phyloP scores from a whole-genome alignment of 1,140 invertebrate genomes.

The Heliothis virescens region DNA sequence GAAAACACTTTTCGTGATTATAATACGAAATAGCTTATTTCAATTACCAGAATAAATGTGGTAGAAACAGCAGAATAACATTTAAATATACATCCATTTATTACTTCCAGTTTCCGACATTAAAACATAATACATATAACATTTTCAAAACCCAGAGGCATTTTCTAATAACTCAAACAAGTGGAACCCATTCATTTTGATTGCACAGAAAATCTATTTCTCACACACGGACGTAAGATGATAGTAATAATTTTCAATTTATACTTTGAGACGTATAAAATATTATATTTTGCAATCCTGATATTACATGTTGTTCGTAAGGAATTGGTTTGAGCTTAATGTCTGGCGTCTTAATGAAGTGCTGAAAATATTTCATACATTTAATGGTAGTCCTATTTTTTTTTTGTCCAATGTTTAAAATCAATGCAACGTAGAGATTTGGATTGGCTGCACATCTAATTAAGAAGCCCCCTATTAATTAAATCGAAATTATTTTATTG shows the following conservation, averaged over 20 bases:
- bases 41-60: not conserved
- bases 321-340: too few relatives aligned
- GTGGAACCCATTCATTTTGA: slow-evolving; percentile 34
- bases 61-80: not conserved
- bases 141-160: slow-evolving; percentile 41
- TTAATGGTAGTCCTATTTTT: too few relatives aligned
- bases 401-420: too few relatives aligned
- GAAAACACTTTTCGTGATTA: too few relatives aligned
- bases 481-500: too few relatives aligned
- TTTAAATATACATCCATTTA: not conserved
- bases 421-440: too few relatives aligned
- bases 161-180: slow-evolving; percentile 42
- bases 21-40: too few relatives aligned
- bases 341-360: too few relatives aligned
- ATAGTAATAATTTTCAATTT: slow-evolving; percentile 30
- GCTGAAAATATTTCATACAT: too few relatives aligned
- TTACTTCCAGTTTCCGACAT: not conserved
- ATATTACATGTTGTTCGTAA: too few relatives aligned
- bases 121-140: slow-evolving; percentile 25
- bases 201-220: slow-evolving; percentile 32
- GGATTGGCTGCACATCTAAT: too few relatives aligned
- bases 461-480: too few relatives aligned
- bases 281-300: not conserved
- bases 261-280: slow-evolving; percentile 7
- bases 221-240: slow-evolving; percentile 8